Percentiles rank a stretch among this genome's conserved stretches.
These are phyloP conservation scores for Temnothorax nylanderi DNA, from an alignment of 1,140 invertebrate species.

Conservation along the genomic window DNA sequence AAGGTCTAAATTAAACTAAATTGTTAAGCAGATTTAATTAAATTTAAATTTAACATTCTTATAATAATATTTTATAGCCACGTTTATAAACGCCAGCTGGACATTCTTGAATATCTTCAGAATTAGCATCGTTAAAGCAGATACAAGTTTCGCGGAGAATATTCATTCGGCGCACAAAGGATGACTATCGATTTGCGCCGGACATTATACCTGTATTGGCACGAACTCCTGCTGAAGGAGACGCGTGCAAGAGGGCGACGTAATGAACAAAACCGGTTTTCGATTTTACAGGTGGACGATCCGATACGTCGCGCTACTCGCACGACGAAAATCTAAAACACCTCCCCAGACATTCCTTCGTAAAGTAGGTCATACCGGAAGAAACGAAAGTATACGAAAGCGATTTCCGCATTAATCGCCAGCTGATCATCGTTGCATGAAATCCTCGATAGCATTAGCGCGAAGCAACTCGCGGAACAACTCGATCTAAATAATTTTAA, in stretches of 20 bases:
- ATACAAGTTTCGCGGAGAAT: background rate
- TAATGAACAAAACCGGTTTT: slow-evolving; percentile 65
- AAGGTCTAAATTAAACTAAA: background rate
- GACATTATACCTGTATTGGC: slow-evolving; percentile 19
- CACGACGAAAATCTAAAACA: slow-evolving; percentile 42
- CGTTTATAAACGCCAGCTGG: background rate
- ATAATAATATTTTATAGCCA: background rate
- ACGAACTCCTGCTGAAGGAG: slow-evolving; percentile 32
- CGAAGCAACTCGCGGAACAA: background rate
- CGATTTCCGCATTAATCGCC: slow-evolving; percentile 47
- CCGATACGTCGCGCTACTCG: slow-evolving; percentile 21
- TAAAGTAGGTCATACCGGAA: slow-evolving; percentile 15
- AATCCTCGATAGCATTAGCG: slow-evolving; percentile 10
- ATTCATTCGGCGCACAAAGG: slow-evolving; percentile 14
- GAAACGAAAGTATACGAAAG: slow-evolving; percentile 47
- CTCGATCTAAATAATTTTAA: slow-evolving; percentile 9
- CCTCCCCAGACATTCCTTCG: slow-evolving; percentile 27
- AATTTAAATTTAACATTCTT: background rate
- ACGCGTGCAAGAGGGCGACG: slow-evolving; percentile 16
- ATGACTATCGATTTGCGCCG: slow-evolving; percentile 31
- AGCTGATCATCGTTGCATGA: slow-evolving; percentile 33
- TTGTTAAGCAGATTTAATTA: background rate
- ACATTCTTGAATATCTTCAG: background rate
- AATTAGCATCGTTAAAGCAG: slow-evolving; percentile 12
- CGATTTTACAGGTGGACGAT: slow-evolving; percentile 57